phyloP scores from a whole-genome alignment of 2,888 invertebrate genomes.

The Ophioninae sp. region DNA sequence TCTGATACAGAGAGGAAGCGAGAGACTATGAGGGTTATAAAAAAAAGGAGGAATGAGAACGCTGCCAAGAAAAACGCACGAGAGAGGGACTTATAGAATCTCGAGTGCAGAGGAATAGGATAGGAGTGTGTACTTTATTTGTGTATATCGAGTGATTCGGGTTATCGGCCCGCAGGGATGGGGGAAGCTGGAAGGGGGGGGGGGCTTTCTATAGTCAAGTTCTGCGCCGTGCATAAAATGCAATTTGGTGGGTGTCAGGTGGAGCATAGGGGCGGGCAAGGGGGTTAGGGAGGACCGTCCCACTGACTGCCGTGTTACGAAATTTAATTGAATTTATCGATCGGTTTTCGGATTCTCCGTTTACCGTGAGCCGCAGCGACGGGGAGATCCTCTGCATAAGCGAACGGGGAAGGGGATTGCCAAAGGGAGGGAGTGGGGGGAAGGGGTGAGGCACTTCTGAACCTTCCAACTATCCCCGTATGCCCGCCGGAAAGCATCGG shows the following conservation, averaged over 20 bases:
- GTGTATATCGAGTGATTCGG: slow-evolving; percentile 36
- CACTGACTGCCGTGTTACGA: slow-evolving; percentile 71
- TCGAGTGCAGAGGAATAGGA: slow-evolving; percentile 9
- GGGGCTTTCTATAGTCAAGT: slow-evolving; percentile 39
- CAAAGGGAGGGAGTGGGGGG: not conserved
- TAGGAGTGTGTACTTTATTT: not conserved
- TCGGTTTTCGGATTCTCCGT: slow-evolving; percentile 75
- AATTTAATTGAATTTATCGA: slow-evolving; percentile 81
- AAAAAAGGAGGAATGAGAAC: slow-evolving; percentile 6
- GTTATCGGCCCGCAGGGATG: slow-evolving; percentile 43
- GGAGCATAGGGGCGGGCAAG: slow-evolving; percentile 53
- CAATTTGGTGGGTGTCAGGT: slow-evolving; percentile 74
- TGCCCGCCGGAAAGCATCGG: slow-evolving; percentile 42
- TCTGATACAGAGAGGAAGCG: not conserved
- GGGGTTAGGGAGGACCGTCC: slow-evolving; percentile 44
- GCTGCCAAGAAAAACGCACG: slow-evolving; percentile 19
- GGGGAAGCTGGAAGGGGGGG: not conserved
- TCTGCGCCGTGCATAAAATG: slow-evolving; percentile 71
- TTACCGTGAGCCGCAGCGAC: slow-evolving; percentile 47
- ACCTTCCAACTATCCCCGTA: slow-evolving; percentile 32
- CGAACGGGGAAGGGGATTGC: not conserved
- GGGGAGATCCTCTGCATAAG: slow-evolving; percentile 35
- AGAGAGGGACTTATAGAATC: slow-evolving; percentile 21
- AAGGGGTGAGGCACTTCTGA: slow-evolving; percentile 25
- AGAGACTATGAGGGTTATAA: not conserved